Base-by-base conservation (phyloP, 2,888 invertebrate species). In the Drosophila tanythrix region DNA sequence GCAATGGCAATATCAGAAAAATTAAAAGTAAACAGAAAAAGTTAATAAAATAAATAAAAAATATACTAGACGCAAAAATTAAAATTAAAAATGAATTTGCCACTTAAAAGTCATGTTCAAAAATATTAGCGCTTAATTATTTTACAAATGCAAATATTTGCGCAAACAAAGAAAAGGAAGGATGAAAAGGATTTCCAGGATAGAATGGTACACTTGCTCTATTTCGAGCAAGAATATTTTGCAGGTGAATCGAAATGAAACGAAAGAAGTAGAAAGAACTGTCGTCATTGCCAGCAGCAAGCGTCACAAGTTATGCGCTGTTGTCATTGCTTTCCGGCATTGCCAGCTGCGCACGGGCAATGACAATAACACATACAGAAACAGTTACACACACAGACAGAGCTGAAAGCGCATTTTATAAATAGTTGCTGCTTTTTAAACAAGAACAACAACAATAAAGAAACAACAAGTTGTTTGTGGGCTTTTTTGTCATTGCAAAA, bases 381-480 rank as follows among this genome's bases (percentile, higher is more conserved):
- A 66, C 61, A 51, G 31, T 18, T 29, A 31, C 29, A 70, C 52
- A 56, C 33, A 36, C 52, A 71, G 70, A 73, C 75, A 81, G 79
- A 78, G 82, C 82, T 74, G 73, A 80, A 82, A 81, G 86, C 87
- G 89, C 87, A 88, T 87, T 87, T 88, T 87, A 87, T 84, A 88
- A 87, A 87, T 87, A 87, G 87, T 86, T 88, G 82, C 82, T 76
- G 79, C 69, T 73, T 46, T 25, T 46, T 46, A 50, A 52, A 48
- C 65, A 25, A 25, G 57, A 56, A 18, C 48, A 50, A 46, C 38
- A 58, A 43, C 36, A 56, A 53, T 11, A 64, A 52, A 31, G 46
- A 61, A 59, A 48, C 46, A 71, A 56, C 56, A 74, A 85, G 83
- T 83, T 86, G 83, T 80, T 83, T 85, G 81, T 76, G 76, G 70